Evolutionary conservation across 1,140 invertebrate species (phyloP).

Genomic region (Camponotus vicinus): DNA sequence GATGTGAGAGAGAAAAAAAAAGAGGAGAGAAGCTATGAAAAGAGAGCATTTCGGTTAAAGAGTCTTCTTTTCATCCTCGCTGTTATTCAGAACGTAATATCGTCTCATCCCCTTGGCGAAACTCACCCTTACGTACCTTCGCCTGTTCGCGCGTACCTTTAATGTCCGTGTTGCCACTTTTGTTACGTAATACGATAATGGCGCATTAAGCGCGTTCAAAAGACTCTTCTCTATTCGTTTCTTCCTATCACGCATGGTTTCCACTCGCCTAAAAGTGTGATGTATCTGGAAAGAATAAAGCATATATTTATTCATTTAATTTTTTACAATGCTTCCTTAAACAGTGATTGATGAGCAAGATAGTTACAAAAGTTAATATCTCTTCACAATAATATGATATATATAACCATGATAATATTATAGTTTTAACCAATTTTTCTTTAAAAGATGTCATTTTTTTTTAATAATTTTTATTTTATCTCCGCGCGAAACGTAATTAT

Average conservation of each 20-base stretch:
- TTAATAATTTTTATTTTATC: slow-evolving; percentile 5
- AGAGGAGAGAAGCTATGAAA: not conserved
- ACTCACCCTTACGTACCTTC: slow-evolving; percentile 21
- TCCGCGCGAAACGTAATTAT: not conserved
- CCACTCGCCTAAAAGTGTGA: not conserved
- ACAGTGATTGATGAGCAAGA: not conserved
- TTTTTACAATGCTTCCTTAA: not conserved
- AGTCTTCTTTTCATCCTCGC: slow-evolving; percentile 26
- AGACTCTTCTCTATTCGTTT: slow-evolving; percentile 12
- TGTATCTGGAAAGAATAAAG: not conserved
- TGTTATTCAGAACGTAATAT: slow-evolving; percentile 59
- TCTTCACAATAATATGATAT: not conserved
- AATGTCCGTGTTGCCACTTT: slow-evolving; percentile 55
- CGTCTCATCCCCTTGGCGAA: slow-evolving; percentile 41
- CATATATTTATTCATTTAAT: slow-evolving; percentile 30
- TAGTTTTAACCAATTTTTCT: not conserved
- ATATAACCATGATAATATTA: not conserved
- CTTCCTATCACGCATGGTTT: slow-evolving; percentile 5
- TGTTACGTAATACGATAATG: slow-evolving; percentile 62
- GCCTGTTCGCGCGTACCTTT: slow-evolving; percentile 43
- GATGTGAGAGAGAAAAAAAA: not conserved
- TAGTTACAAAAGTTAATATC: not conserved
- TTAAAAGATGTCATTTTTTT: not conserved
- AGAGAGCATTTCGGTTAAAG: slow-evolving; percentile 56
- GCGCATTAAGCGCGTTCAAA: slow-evolving; percentile 58